phyloP scores from a whole-genome alignment of 2,113 vertebrate genomes.

The Pitta sordida region DNA sequence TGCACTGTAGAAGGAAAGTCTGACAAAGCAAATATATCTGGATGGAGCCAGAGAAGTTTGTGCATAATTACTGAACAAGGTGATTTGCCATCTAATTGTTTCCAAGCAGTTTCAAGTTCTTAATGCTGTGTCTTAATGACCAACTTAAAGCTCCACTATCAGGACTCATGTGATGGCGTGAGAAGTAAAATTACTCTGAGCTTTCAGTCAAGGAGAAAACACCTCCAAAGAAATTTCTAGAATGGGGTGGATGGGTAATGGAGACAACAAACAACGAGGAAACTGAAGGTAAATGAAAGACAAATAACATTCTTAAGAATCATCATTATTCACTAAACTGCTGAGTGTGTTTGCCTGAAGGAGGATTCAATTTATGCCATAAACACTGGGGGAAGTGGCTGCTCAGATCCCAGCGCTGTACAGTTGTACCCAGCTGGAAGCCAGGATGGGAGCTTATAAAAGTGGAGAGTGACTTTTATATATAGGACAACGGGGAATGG shows the following conservation, averaged over 20 bases:
- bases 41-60: neutral
- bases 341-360: neutral
- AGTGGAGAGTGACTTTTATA: neutral
- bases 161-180: rapidly evolving
- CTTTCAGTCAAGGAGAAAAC: neutral
- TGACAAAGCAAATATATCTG: conserved; percentile 10
- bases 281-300: neutral
- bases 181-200: neutral
- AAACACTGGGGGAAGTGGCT: neutral
- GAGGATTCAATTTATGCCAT: rapidly evolving
- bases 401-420: rapidly evolving
- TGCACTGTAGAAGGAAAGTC: neutral
- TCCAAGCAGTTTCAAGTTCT: neutral
- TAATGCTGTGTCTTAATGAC: neutral
- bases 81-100: neutral
- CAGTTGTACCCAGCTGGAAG: neutral
- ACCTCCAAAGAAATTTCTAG: neutral
- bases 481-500: neutral
- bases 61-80: neutral
- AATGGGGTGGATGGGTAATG: rapidly evolving
- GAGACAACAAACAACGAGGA: neutral
- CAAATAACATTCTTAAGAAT: neutral
- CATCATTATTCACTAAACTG: neutral
- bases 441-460: neutral
- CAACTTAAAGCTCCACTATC: neutral